Conservation (phyloP, 2,113 vertebrate species). For the Artemisiospiza belli region DNA sequence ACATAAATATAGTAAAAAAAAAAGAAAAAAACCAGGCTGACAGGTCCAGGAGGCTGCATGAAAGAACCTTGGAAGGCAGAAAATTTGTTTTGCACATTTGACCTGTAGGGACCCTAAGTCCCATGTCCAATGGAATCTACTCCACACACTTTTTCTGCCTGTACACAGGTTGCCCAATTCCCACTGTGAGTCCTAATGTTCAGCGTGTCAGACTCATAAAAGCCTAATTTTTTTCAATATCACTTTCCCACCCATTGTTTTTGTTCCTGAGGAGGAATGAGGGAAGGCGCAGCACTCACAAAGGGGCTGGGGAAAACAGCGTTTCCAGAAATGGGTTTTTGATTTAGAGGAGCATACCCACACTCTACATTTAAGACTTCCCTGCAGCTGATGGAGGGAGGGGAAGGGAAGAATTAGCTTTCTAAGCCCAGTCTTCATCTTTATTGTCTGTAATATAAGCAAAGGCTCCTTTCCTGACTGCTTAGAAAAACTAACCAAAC, state of each 20-base stretch:
- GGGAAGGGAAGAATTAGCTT: conserved; percentile 4
- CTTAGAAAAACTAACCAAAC: conserved; percentile 44
- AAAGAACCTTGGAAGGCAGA: neutral
- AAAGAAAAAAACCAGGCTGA: neutral
- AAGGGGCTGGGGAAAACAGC: neutral
- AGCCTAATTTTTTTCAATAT: neutral
- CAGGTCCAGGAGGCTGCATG: neutral
- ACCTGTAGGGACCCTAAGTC: neutral
- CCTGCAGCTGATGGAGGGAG: neutral
- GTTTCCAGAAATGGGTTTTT: neutral
- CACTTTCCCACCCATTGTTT: neutral
- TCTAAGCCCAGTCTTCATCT: neutral
- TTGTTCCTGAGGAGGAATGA: neutral
- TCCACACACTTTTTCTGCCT: fast-evolving
- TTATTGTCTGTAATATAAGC: neutral
- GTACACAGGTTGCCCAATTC: neutral
- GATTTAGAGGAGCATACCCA: neutral
- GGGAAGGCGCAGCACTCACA: neutral
- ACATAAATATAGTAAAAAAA: neutral
- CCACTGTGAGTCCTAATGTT: neutral
- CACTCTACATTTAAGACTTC: neutral
- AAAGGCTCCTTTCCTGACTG: neutral
- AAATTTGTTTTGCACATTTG: neutral
- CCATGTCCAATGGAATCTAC: neutral
- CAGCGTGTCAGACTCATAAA: neutral